Conservation (phyloP, 37 sponge, comb jelly and placozoan species). For the Diacarnus erythraeanus region DNA sequence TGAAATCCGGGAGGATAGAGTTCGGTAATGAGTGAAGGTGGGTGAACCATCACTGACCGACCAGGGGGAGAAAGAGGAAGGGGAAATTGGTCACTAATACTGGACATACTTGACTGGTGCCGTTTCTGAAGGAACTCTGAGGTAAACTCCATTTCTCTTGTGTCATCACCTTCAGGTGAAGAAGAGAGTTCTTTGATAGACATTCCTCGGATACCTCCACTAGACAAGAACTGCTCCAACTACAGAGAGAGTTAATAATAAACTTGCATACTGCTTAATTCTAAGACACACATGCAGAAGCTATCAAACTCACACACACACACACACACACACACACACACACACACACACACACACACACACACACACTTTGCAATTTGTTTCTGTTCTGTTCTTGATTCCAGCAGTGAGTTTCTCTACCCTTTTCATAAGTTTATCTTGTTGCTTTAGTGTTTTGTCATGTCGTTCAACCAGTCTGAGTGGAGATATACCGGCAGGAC, state of each 20-base stretch:
- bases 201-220: conserved; percentile 14
- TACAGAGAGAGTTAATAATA: neutral
- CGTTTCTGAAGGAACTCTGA: too few species aligned
- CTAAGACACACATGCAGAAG: too few species aligned
- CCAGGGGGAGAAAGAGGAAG: conserved; percentile 32
- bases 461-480: neutral
- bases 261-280: too few species aligned
- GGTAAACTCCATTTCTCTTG: neutral
- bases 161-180: neutral
- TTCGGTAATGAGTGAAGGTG: conserved; percentile 8
- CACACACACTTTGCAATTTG: neutral
- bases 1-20: conserved; percentile 20
- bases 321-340: neutral
- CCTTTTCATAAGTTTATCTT: neutral
- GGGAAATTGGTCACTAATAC: neutral
- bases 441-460: neutral
- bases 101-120: too few species aligned
- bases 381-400: neutral
- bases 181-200: neutral
- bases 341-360: neutral
- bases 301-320: too few species aligned
- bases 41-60: conserved; percentile 1
- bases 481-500: neutral
- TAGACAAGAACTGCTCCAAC: conserved; percentile 2
- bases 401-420: neutral